Conservation (phyloP, 2,797 vertebrate genomes). For the Malurus splendens region DNA sequence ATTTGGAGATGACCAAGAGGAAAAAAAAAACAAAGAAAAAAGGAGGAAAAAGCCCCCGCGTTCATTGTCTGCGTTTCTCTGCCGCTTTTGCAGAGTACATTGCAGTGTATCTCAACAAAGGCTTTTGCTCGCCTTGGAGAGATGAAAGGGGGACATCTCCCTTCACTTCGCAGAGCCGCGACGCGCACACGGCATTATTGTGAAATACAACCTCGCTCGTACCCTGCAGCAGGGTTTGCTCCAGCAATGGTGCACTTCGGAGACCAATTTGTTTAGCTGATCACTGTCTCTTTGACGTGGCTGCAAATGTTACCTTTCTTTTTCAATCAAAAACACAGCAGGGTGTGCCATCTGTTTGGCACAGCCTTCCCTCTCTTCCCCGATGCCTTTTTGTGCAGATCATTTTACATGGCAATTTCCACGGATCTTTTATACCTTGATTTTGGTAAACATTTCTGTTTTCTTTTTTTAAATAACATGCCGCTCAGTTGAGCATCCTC, state of each 20-base stretch:
- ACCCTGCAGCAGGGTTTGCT: constrained; percentile 76
- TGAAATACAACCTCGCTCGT: constrained; percentile 79
- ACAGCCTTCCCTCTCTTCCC: constrained; percentile 80
- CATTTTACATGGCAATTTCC: constrained; percentile 82
- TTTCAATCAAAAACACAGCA: constrained; percentile 92
- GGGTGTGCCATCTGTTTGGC: constrained; percentile 91
- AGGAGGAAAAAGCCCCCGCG: accelerated
- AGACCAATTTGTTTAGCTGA: constrained; percentile 92
- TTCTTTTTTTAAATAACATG: constrained; percentile 40
- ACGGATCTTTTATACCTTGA: constrained; percentile 71
- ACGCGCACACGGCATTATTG: constrained; percentile 67
- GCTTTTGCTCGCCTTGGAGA: constrained; percentile 42
- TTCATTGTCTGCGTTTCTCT: background rate
- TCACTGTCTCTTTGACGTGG: constrained; percentile 88
- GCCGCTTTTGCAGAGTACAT: background rate
- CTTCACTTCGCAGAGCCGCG: constrained; percentile 57
- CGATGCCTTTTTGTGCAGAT: constrained; percentile 78
- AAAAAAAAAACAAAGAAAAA: no score
- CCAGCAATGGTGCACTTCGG: constrained; percentile 83
- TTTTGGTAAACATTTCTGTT: constrained; percentile 72
- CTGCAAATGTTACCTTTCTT: constrained; percentile 92
- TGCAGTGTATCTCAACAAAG: constrained; percentile 65
- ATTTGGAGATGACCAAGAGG: background rate
- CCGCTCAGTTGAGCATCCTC: constrained; percentile 33
- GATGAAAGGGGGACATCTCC: constrained; percentile 55